Evolutionary conservation across 2,113 vertebrate genomes (phyloP).

Genomic region (Panthera tigris): DNA sequence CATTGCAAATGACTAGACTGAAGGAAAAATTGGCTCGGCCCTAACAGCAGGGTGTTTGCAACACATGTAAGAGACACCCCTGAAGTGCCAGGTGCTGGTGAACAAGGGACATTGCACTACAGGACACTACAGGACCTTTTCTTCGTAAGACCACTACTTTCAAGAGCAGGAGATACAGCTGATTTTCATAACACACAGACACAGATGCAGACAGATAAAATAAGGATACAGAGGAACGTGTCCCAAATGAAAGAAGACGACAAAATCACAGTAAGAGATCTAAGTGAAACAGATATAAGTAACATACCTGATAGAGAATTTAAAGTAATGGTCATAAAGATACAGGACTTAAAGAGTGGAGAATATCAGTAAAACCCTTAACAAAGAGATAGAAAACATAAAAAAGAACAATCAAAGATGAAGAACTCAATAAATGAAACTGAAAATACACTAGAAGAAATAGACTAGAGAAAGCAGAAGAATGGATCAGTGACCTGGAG

Average conservation of each 20-base stretch:
- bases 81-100: background rate
- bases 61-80: background rate
- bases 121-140: background rate
- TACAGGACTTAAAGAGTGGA: background rate
- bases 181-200: background rate
- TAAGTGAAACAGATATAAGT: background rate
- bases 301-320: background rate
- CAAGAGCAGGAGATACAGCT: background rate
- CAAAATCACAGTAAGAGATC: background rate
- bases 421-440: background rate
- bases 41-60: background rate
- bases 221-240: background rate
- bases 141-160: background rate
- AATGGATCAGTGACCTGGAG: background rate
- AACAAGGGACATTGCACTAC: background rate
- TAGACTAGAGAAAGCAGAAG: background rate
- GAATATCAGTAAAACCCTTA: background rate
- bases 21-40: background rate
- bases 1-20: background rate
- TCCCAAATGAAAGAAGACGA: background rate
- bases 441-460: background rate
- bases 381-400: background rate
- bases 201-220: background rate
- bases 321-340: background rate
- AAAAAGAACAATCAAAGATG: background rate